Evolutionary conservation across 2,888 invertebrate species (phyloP).

Genomic region (Nomada fucata): DNA sequence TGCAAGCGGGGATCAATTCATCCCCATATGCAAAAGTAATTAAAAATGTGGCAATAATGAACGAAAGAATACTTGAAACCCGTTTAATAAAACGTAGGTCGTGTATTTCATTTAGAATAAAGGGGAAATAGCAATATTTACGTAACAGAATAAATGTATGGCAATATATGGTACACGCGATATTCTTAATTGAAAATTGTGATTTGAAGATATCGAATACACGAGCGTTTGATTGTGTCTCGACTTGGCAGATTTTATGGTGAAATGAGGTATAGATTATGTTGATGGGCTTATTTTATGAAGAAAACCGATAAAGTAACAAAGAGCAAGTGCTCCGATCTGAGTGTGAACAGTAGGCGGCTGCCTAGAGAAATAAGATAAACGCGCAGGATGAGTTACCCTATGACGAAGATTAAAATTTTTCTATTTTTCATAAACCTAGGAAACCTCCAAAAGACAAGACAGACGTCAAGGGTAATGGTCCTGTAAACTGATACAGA

Average conservation of each 20-base stretch:
- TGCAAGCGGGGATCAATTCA: no score
- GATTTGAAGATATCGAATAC: background rate
- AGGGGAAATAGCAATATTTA: no score
- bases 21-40: no score
- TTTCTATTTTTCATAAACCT: slow-evolving; percentile 10
- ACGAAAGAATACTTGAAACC: no score
- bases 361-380: background rate
- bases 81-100: no score
- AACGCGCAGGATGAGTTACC: background rate
- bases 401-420: background rate
- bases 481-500: slow-evolving; percentile 10
- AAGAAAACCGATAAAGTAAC: background rate
- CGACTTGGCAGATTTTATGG: background rate
- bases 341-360: background rate
- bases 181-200: no score
- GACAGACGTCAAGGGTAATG: slow-evolving; percentile 5
- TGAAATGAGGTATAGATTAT: background rate
- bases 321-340: background rate
- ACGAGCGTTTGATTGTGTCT: background rate
- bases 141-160: no score
- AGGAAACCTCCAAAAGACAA: slow-evolving; percentile 5
- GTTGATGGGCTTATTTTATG: background rate
- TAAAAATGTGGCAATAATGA: no score
- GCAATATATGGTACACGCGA: no score
- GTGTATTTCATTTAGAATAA: no score